Base-by-base conservation (phyloP, 2,888 invertebrate species). In the Cosmia pyralina region DNA sequence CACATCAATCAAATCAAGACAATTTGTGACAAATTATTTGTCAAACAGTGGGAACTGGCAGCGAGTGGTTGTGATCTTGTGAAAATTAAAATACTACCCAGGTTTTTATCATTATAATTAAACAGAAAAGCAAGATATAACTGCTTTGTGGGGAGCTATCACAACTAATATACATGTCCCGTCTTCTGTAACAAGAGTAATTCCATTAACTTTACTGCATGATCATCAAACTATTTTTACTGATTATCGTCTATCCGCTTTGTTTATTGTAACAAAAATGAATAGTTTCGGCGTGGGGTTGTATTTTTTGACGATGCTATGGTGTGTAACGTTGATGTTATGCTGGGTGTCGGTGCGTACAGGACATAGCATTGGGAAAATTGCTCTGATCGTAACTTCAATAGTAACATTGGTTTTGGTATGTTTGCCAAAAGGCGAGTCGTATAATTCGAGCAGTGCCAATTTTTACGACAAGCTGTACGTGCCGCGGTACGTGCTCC, bases 341-440 rank as follows among this genome's bases (percentile, higher is more conserved):
- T 97, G 97, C 87, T 96, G 97, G 88, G 93, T 97, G 68, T 97
- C 97, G 4, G 93, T 97, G 60, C 97, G 97, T 87, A 97, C 97
- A 57, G 97, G 97, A 81, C 97, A 97, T 91, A 97, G 96, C 88
- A 92, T 97, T 77, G 97, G 97, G 69, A 97, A 97, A 91, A 92
- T 97, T 81, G 96, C 97, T 62, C 88, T 98, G 72, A 89, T 94
- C 62, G 87, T 96, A 81, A 96, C 97, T 46, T 90, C 96, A 57
- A 62, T 96, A 80, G 86, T 97, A 75, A 97, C 98, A 48, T 88
- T 97, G 59, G 89, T 97, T 82, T 92, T 98, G 78, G 88, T 97
- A 75, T 91, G 95, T 72, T 96, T 98, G 92, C 98, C 98, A 87
- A 94, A 94, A 89, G 95, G 96, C 46, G 94, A 95, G 75, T 91